Conservation (phyloP, 2,888 invertebrate species). For the Andrena minutula region DNA sequence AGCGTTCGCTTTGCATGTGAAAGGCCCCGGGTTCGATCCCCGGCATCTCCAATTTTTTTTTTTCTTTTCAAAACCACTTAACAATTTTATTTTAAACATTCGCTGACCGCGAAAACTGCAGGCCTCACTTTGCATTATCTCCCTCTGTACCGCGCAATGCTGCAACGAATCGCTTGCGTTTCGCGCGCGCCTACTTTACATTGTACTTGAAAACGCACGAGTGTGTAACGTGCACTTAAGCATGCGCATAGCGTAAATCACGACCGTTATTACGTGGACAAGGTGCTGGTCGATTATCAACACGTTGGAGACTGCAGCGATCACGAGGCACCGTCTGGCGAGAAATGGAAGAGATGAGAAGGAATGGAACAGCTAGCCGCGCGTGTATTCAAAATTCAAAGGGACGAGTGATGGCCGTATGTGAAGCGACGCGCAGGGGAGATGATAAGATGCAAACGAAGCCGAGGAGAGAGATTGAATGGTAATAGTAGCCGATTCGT, state of each 20-base stretch:
- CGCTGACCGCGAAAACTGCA: neutral
- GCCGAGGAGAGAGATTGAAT: conserved; percentile 81
- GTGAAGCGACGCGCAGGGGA: conserved; percentile 77
- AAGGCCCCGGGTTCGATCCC: conserved; percentile 99
- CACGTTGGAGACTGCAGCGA: conserved; percentile 8
- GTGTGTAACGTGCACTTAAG: conserved; percentile 33
- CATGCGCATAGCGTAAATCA: conserved; percentile 26
- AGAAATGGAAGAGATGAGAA: neutral
- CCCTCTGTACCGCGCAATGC: neutral
- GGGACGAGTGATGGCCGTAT: conserved; percentile 64
- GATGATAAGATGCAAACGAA: conserved; percentile 80
- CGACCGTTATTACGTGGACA: conserved; percentile 47
- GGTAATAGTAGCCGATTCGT: conserved; percentile 83
- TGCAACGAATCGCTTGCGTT: neutral
- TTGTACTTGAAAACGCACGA: conserved; percentile 10
- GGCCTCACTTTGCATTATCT: conserved; percentile 9
- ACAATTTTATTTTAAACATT: neutral
- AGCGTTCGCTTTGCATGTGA: conserved; percentile 99
- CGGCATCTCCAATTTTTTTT: conserved; percentile 92
- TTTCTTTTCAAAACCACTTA: conserved; percentile 67
- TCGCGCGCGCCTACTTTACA: neutral
- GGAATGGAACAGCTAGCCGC: conserved; percentile 30
- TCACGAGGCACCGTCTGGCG: neutral
- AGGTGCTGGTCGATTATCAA: conserved; percentile 50
- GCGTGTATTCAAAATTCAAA: conserved; percentile 36